Evolutionary conservation across 1,140 invertebrate species (phyloP), one percentile per base, ranked within the genome.

Genomic region (Hypsibius dujardini): DNA sequence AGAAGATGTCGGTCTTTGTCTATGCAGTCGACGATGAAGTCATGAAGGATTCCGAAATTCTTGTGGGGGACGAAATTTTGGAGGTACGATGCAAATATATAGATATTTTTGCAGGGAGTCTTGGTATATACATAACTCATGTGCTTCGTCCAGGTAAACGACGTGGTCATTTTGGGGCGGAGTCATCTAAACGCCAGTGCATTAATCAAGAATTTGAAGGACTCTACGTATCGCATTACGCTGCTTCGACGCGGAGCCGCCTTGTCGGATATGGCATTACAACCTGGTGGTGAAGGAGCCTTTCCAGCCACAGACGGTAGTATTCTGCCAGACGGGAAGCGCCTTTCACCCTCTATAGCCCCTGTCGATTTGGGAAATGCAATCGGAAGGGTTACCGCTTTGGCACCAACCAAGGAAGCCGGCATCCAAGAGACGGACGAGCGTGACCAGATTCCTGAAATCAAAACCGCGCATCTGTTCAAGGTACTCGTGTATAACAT

Each of bases 171-270:
- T n/a, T 87, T 92, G 79, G 91, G 92, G 73, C 83, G 92, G 77
- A 95, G 92, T 83, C 93, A 97, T 80, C 83, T 96, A 47, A 96
- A 96, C 79, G 92, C 92, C 15, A 95, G 92, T 1, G 90, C 91
- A 0, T 88, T 95, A 75, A 96, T 97, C 78, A 96, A 95, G 82
- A 87, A 88, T 71, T 83, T 96, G 70, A 84, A 46, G 3, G 62
- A 67, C 42, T 3, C 12, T 3, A 7, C 12, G 12, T 67, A 67
- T 42, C 62, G 42, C 42, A 12, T 67, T 3, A 45, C 42, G 3
- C 45, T 67, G 62, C 42, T 67, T 12, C 62, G 62, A 12, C 62
- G 62, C 7, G 12, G 12, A 7, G 62, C 3, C 12, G 62, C 62
- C 42, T 12, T 67, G 12, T 42, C 12, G 12, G 62, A 67, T 3